Evolutionary conservation across 2,113 vertebrate genomes (phyloP), one percentile per base, ranked within the genome.

Genomic region (Pollimyrus isidori): DNA sequence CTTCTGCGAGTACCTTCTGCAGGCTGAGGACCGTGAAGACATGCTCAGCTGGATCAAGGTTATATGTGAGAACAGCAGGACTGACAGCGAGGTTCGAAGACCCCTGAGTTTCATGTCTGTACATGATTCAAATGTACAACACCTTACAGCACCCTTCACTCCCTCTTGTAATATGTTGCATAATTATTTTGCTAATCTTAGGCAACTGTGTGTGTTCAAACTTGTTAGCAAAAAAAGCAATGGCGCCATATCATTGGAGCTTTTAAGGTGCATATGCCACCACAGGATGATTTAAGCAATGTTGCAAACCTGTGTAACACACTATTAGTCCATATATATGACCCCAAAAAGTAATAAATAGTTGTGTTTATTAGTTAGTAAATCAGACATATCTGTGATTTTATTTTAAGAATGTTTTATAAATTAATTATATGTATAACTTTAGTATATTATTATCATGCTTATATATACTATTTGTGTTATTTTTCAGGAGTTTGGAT

Each of bases 1-100:
- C 97, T 98, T 98, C 96, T 99, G 97, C 94, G 98, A 99, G 95
- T 99, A 98, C 95, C 97, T 99, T 94, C 97, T 99, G 95, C 98
- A 99, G 96, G 97, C 98, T 87, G 98, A 98, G 95, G 97, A 98
- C 95, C 95, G 97, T 88, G 98, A 99, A 84, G 97, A 99, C 95
- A 99, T 99, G 98, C 95, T 99, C 95, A 96, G 96, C 94, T 99
- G 98, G 98, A 98, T 99, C 95, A 96, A 96, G 94, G 97, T 96
- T 92, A 98, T 99, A 95, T 95, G 97, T 83, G 98, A 99, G 92
- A 98, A 97, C 95, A 98, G 98, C 97, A 98, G 97, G 95, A 97
- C 96, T 0, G 98, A 98, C 95, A 97, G 96, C 76, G 98, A 98
- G 97, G 98, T 98, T 89, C 96, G 97, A 89, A 42, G 35, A 26